These are phyloP conservation scores for Seriola quinqueradiata DNA, from an alignment of 2,113 vertebrate genomes.

Conservation along the genomic window DNA sequence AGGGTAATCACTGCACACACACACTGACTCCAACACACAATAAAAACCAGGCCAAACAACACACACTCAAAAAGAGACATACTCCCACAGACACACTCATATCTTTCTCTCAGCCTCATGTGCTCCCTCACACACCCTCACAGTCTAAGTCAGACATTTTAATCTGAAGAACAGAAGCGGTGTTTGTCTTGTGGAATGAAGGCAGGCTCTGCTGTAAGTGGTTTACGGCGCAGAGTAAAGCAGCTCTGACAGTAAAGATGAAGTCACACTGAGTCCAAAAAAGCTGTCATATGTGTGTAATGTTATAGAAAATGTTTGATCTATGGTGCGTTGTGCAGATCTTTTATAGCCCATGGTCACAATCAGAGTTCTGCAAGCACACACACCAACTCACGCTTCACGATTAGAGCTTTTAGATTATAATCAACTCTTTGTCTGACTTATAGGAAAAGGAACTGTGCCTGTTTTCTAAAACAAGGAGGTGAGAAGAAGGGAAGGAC, in stretches of 20 bases:
- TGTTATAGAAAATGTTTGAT: background rate
- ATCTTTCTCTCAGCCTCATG: conserved; percentile 29
- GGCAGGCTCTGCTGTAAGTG: background rate
- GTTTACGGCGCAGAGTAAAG: conserved; percentile 11
- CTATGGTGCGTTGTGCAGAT: background rate
- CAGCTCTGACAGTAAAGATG: background rate
- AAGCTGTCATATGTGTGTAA: conserved; percentile 1
- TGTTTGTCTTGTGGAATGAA: conserved; percentile 33
- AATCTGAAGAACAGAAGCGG: conserved; percentile 30
- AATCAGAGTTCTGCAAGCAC: background rate
- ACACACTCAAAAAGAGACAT: background rate
- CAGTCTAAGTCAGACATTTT: conserved; percentile 12
- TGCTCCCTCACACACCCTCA: conserved; percentile 12
- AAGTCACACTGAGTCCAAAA: background rate
- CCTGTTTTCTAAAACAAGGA: background rate
- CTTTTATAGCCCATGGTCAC: background rate
- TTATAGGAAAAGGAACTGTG: background rate
- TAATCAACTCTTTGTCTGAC: background rate
- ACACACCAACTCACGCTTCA: background rate
- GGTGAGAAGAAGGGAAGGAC: background rate
- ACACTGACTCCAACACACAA: conserved; percentile 31
- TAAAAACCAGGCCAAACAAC: background rate
- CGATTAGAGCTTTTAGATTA: background rate
- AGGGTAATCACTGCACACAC: conserved; percentile 53
- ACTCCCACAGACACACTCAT: conserved; percentile 4